Conservation (phyloP, 2,113 vertebrate species). For the Ageneiosus marmoratus region DNA sequence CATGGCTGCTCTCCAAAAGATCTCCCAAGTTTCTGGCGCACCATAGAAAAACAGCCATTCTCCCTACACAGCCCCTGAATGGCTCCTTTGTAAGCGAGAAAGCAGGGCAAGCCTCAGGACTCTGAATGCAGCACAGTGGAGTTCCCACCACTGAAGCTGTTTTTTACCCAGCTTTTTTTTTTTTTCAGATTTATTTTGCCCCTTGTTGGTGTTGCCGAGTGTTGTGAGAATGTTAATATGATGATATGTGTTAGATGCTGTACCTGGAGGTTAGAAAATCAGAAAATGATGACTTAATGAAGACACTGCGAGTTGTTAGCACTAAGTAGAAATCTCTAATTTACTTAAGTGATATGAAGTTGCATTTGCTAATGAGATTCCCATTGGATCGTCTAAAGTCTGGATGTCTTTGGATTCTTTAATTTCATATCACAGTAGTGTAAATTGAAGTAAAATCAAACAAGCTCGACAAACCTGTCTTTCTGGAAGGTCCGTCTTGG, state of each 20-base stretch:
- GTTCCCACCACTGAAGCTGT: slow-evolving; percentile 59
- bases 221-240: slow-evolving; percentile 16
- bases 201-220: neutral
- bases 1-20: slow-evolving; percentile 60
- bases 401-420: neutral
- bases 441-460: neutral
- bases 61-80: slow-evolving; percentile 65
- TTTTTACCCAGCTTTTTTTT: slow-evolving; percentile 8
- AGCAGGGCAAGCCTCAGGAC: slow-evolving; percentile 59
- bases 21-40: slow-evolving; percentile 55
- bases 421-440: neutral
- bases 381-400: neutral
- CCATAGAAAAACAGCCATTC: slow-evolving; percentile 72
- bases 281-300: slow-evolving; percentile 4
- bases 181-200: slow-evolving; percentile 21
- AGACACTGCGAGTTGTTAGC: slow-evolving; percentile 1
- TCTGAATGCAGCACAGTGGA: slow-evolving; percentile 56
- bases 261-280: slow-evolving; percentile 3
- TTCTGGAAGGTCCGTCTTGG: neutral
- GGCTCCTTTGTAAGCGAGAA: slow-evolving; percentile 73
- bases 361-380: neutral
- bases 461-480: neutral
- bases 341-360: neutral
- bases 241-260: neutral
- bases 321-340: neutral